Percentiles rank a stretch among this genome's conserved stretches.
phyloP scores from a whole-genome alignment of 2,113 vertebrate species.

The Hassar affinis region DNA sequence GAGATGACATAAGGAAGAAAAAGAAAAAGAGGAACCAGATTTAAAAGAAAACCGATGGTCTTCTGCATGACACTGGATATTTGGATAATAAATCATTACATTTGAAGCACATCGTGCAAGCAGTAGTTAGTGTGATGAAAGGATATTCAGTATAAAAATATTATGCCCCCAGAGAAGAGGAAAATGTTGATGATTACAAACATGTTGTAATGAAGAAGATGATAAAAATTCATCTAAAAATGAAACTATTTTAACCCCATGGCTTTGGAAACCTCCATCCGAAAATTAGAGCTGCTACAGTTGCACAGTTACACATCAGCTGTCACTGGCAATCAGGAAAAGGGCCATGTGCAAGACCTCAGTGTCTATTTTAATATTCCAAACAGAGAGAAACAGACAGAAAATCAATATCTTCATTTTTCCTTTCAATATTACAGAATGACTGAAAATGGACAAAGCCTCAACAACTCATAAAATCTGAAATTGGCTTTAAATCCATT shows the following conservation, averaged over 20 bases:
- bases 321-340: constrained; percentile 33
- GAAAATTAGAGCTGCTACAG: neutral
- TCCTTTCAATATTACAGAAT: constrained; percentile 65
- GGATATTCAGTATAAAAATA: neutral
- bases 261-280: neutral
- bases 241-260: constrained; percentile 1
- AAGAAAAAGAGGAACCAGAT: neutral
- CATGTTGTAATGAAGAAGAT: neutral
- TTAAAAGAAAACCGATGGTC: neutral
- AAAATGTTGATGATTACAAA: neutral
- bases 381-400: constrained; percentile 66
- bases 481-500: constrained; percentile 61
- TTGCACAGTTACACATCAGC: constrained; percentile 33
- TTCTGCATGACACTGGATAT: neutral
- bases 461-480: constrained; percentile 59
- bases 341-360: constrained; percentile 56
- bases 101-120: neutral
- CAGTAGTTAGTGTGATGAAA: neutral
- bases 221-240: neutral
- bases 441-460: constrained; percentile 56
- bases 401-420: constrained; percentile 72
- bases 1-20: neutral
- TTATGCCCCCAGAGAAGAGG: neutral
- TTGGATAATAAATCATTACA: neutral
- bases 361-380: constrained; percentile 70